Evolutionary conservation across 2,113 vertebrate genomes (phyloP).

Genomic region (Bos taurus): ARS-UCD2.0 NC_037335.1:51498001-51498500

Average conservation of each 20-base stretch:
- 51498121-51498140: conserved; percentile 16
- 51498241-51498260: neutral
- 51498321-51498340: conserved; percentile 8
- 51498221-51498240: neutral
- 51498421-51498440: conserved; percentile 49
- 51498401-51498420: neutral
- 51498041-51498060: neutral
- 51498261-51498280: conserved; percentile 37
- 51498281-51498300: conserved; percentile 46
- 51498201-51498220: neutral
- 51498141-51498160: conserved; percentile 37
- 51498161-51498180: neutral
- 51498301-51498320: conserved; percentile 39
- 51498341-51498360: conserved; percentile 35
- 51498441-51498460: conserved; percentile 31
- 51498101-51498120: neutral
- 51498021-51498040: neutral
- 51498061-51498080: neutral
- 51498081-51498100: neutral
- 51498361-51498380: neutral
- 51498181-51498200: neutral
- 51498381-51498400: conserved; percentile 46
- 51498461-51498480: conserved; percentile 22
- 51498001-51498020: neutral
- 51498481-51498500: conserved; percentile 29